These are phyloP conservation scores for Aurelia aurita complex sp. Pacific DNA, from an alignment of 30 jellyfish, hydroid and myxozoan species.

Conservation along the genomic window DNA sequence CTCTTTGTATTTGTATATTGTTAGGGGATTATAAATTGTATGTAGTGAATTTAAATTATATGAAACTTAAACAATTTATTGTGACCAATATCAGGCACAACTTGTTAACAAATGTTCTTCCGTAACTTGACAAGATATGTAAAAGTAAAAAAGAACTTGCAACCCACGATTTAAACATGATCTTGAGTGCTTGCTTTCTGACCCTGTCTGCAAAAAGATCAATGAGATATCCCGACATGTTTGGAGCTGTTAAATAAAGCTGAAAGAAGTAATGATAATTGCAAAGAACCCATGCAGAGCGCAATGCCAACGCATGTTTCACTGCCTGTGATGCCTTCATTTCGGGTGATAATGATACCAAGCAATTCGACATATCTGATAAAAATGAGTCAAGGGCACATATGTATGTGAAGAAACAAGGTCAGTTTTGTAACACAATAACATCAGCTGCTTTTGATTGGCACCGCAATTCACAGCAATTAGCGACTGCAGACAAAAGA, in stretches of 20 bases:
- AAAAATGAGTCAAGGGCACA: slow-evolving; percentile 26
- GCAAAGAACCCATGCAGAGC: slow-evolving; percentile 98
- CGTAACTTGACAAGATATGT: too few species aligned
- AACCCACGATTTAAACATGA: slow-evolving; percentile 95
- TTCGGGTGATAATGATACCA: slow-evolving; percentile 87
- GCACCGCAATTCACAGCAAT: too few species aligned
- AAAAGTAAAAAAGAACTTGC: slow-evolving; percentile 16
- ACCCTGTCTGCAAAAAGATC: slow-evolving; percentile 98
- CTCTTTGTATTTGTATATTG: too few species aligned
- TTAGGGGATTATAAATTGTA: too few species aligned
- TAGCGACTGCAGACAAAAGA: too few species aligned
- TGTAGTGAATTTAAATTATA: too few species aligned
- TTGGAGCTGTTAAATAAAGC: slow-evolving; percentile 95
- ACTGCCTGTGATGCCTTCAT: slow-evolving; percentile 87
- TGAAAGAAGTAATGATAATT: slow-evolving; percentile 96
- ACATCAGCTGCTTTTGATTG: too few species aligned
- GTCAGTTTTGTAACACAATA: too few species aligned
- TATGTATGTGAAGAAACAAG: neutral
- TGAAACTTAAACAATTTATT: too few species aligned
- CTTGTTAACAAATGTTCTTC: too few species aligned
- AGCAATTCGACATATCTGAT: slow-evolving; percentile 88
- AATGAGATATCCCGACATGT: slow-evolving; percentile 95
- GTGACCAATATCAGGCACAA: too few species aligned
- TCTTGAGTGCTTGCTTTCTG: slow-evolving; percentile 88
- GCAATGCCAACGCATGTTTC: slow-evolving; percentile 93